Base-by-base conservation (phyloP, 2,888 invertebrate genomes). In the Petrolisthes cinctipes region DNA sequence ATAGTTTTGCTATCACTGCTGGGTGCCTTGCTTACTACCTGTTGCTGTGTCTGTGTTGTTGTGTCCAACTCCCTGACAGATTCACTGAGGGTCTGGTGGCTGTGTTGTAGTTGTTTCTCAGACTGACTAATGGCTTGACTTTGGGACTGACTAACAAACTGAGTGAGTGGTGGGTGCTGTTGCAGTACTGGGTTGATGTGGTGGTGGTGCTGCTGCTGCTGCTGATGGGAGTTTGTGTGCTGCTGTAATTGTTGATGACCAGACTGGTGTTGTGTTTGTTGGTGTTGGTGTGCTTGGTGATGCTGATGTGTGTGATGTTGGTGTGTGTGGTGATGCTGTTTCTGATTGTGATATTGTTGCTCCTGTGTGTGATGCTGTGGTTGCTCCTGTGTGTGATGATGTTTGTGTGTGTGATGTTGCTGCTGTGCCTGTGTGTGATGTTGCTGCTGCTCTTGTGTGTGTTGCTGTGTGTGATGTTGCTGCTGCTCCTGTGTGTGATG, bases 41-140 rank as follows among this genome's bases (percentile, higher is more conserved):
- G 7, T 75, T 85, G 85, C n/a, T 81, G 82, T 51, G 82, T n/a
- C n/a, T 75, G 61, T 14, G 51, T 53, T 14, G 51, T 53, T 85
- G 66, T 51, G n/a, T 78, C 54, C 51, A 76, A n/a, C 61, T 68
- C 66, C 11, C 68, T 85, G 85, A 56, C 7, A 11, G 37, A 76
- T 37, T 78, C 79, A 57, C 56, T 75, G 23, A 82, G 82, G 17
- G 79, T 54, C 68, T 51, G 76, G 4, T 76, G 61, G 17, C 61
- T 61, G 61, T 61, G 61, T 61, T 61, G 61, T 61, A 17, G 71
- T 61, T 83, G 87, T 61, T n/a, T 51, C n/a, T 83, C 73, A 3
- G 75, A 51, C n/a, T 83, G 87, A 61, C 11, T 83, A 20, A 83
- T 66, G 4, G 83, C 17, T 20, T 84, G 83, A 56, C 73, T 83